These are phyloP conservation scores for Thalpophila matura DNA, from an alignment of 2,888 invertebrate genomes.

Conservation along the genomic window DNA sequence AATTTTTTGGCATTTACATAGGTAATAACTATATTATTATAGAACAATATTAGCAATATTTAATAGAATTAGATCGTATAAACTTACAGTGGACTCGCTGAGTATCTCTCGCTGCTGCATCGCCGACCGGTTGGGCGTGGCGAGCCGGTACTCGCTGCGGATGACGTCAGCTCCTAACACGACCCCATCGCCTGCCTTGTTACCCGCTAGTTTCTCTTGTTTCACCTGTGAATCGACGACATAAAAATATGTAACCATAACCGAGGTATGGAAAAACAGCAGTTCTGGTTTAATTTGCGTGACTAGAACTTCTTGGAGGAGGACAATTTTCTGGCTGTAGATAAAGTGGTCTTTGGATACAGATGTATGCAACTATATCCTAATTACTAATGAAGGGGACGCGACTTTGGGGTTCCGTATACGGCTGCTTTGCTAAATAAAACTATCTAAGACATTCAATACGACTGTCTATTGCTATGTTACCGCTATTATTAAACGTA, in stretches of 20 bases:
- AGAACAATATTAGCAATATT: neutral
- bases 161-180: conserved; percentile 83
- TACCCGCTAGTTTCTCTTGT: conserved; percentile 79
- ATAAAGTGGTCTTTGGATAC: no score
- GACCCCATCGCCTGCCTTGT: conserved; percentile 60
- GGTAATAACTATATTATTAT: no score
- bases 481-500: no score
- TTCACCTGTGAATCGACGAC: conserved; percentile 82
- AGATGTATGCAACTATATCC: no score
- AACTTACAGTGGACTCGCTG: conserved; percentile 91
- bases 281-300: neutral
- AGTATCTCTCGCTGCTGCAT: conserved; percentile 93
- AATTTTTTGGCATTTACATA: no score
- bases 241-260: no score
- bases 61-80: neutral
- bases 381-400: no score
- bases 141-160: conserved; percentile 84
- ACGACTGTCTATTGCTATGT: no score
- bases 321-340: neutral
- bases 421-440: no score
- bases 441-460: no score
- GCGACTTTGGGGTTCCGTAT: no score
- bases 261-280: neutral
- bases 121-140: conserved; percentile 74
- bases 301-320: neutral